Evolutionary conservation across 2,888 invertebrate species (phyloP), one percentile per base, ranked within the genome.

Genomic region (Clistopyga incitator): DNA sequence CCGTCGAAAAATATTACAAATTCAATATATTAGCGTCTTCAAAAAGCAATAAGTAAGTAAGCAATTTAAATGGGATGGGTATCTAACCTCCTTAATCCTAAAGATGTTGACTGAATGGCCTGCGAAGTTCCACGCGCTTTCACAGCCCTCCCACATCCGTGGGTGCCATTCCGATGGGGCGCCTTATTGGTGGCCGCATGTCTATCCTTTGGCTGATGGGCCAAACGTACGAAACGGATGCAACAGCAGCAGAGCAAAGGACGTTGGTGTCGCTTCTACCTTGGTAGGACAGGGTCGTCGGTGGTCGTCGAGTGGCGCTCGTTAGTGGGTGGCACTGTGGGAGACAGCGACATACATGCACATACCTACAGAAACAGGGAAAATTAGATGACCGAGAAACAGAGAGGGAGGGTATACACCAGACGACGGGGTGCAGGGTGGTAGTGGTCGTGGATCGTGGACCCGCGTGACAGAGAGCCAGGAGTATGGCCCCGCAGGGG

Each of bases 401-500:
- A 52, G 71, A 50, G 65, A 64, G 54, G 15, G 29, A 59, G 59
- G 82, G 50, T 45, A 67, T 50, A 68, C n/a, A n/a, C 23, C 67
- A 45, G 25, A 54, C 74, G 71, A 64, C 65, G 77, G 64, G 71
- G 72, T 64, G 59, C 74, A 64, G 64, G 65, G 52, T 65, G 18
- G 45, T 56, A 50, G 79, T 71, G 84, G 54, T 76, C 56, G 71
- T 61, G 59, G 54, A 10, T 38, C 15, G 59, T 23, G 52, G 70
- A 50, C 84, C 82, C 71, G 71, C 74, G 82, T 88, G 88, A 90
- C 88, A 84, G 88, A 86, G 86, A 80, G 84, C 77, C 85, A 85
- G 71, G 87, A 47, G 87, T 86, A 87, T 84, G 87, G 89, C 89
- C 75, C 89, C 88, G 38, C 81, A 83, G 87, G 90, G 91, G 91